A percentile compares a stretch with the other conserved stretches of the same genome.
Evolutionary conservation across 2,888 invertebrate genomes (phyloP).

Genomic region (Miltochrista miniata): DNA sequence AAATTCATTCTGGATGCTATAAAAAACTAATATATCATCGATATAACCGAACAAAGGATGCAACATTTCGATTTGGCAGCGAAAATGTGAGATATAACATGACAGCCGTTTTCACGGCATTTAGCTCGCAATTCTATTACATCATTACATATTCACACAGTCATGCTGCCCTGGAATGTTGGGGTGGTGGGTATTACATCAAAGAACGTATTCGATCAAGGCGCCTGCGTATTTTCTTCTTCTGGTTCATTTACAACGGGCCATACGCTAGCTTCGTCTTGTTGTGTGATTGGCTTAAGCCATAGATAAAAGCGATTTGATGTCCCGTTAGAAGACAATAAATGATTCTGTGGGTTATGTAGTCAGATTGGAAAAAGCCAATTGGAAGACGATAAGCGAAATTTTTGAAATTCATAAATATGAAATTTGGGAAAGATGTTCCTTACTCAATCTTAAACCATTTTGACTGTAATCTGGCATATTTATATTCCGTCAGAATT

Average conservation of each 20-base stretch:
- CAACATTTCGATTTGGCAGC: constrained; percentile 31
- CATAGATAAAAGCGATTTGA: constrained; percentile 17
- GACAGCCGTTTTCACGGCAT: constrained; percentile 59
- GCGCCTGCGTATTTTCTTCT: constrained; percentile 60
- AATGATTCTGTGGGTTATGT: too few relatives aligned
- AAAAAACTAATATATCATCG: constrained; percentile 6
- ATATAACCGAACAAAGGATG: constrained; percentile 19
- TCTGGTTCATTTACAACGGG: constrained; percentile 72
- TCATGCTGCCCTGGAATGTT: constrained; percentile 56
- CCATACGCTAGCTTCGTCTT: constrained; percentile 54
- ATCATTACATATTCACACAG: constrained; percentile 68
- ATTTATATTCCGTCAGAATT: too few relatives aligned
- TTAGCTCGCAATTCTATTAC: constrained; percentile 63
- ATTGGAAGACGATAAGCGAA: too few relatives aligned
- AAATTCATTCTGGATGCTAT: background rate
- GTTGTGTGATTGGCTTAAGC: constrained; percentile 27
- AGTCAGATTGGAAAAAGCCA: too few relatives aligned
- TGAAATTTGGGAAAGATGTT: too few relatives aligned
- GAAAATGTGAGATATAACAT: constrained; percentile 32
- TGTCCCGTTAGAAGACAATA: background rate
- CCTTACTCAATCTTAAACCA: too few relatives aligned
- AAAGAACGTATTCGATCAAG: constrained; percentile 69
- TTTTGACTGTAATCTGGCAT: too few relatives aligned
- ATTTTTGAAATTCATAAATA: too few relatives aligned
- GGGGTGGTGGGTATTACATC: constrained; percentile 54